Percentiles rank a stretch among this genome's conserved stretches.
Conservation (phyloP, 2,888 invertebrate species). For the Lycaena phlaeas region DNA sequence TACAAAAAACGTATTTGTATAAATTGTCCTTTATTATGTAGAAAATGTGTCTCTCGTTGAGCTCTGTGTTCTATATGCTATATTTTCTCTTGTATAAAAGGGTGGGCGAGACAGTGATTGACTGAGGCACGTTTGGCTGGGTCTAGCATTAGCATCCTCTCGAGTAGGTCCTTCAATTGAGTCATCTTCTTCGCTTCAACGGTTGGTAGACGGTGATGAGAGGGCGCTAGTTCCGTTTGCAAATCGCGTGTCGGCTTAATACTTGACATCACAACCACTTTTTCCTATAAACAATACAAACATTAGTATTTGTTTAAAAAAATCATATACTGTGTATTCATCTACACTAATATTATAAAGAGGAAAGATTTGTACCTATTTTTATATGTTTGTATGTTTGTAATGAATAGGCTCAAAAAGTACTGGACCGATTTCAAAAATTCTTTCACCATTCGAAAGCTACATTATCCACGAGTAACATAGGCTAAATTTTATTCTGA, state of each 20-base stretch:
- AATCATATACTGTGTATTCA: no score
- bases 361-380: no score
- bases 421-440: no score
- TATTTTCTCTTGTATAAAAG: conserved; percentile 96
- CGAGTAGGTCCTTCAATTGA: conserved; percentile 93
- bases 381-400: no score
- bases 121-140: conserved; percentile 94
- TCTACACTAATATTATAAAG: no score
- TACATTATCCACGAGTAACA: no score
- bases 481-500: no score
- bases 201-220: conserved; percentile 89
- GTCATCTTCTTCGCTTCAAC: conserved; percentile 92
- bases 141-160: conserved; percentile 92
- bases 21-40: background rate
- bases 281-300: conserved; percentile 89
- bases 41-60: background rate
- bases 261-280: conserved; percentile 94
- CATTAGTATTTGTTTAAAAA: no score
- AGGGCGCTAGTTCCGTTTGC: conserved; percentile 85
- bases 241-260: conserved; percentile 90
- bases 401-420: no score
- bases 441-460: no score
- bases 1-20: background rate
- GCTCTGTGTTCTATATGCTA: conserved; percentile 11
- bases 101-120: conserved; percentile 93